Evolutionary conservation across 2,113 vertebrate species (phyloP).

Genomic region (Poeciliopsis occidentalis): DNA sequence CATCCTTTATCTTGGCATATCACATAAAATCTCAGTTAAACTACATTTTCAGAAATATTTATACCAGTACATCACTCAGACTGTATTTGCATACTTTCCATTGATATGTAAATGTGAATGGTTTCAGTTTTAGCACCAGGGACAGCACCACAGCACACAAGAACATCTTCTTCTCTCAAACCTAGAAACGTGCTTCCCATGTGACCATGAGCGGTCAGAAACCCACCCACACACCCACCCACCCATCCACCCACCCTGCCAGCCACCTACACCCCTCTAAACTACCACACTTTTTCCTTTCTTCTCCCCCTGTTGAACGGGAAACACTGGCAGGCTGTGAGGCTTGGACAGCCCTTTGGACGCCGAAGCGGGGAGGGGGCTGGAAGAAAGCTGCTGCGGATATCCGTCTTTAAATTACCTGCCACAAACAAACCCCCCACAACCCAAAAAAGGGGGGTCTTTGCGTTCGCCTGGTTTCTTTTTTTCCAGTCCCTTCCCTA

Average conservation of each 20-base stretch:
- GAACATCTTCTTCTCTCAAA: not conserved
- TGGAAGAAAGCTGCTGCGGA: constrained; percentile 55
- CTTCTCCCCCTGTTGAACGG: constrained; percentile 54
- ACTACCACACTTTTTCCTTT: constrained; percentile 51
- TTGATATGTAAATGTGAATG: not conserved
- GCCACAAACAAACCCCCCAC: constrained; percentile 17
- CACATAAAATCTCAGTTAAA: no score
- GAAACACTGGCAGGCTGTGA: constrained; percentile 44
- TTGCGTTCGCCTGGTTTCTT: not conserved
- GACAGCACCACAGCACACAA: constrained; percentile 67
- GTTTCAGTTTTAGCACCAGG: constrained; percentile 71
- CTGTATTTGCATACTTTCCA: not conserved
- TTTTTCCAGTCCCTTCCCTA: not conserved
- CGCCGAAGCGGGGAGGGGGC: constrained; percentile 47
- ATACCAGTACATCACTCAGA: not conserved
- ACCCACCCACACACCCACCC: constrained; percentile 38
- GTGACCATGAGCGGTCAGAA: constrained; percentile 65
- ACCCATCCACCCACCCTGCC: constrained; percentile 25
- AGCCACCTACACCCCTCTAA: constrained; percentile 42
- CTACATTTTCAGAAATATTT: not conserved
- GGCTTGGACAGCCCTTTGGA: constrained; percentile 58
- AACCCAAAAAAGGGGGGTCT: not conserved
- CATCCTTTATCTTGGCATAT: no score
- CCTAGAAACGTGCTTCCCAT: constrained; percentile 44
- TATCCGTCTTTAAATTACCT: constrained; percentile 60